phyloP scores from a whole-genome alignment of 2,797 vertebrate species.

The Lemur catta region DNA sequence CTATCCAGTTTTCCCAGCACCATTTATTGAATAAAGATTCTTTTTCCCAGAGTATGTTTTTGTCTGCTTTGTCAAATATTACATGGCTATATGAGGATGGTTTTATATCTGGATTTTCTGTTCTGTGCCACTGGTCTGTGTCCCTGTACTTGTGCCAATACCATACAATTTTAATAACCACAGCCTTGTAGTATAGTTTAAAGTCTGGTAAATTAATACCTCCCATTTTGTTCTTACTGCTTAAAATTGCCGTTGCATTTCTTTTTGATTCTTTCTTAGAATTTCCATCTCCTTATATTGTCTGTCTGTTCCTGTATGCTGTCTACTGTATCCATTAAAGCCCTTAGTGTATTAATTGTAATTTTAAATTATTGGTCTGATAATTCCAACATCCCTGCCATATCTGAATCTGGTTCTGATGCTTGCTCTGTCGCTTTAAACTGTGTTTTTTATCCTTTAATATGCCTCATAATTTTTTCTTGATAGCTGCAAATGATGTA shows the following conservation, averaged over 20 bases:
- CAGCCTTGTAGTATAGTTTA: no score
- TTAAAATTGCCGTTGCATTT: neutral
- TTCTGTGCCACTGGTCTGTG: no score
- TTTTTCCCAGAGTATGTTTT: no score
- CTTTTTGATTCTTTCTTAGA: neutral
- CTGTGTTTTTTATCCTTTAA: neutral
- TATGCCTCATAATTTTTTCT: neutral
- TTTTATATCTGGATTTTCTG: no score
- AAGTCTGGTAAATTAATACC: no score
- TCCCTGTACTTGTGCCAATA: no score
- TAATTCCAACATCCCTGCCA: neutral
- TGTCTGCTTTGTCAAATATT: no score
- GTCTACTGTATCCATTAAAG: neutral
- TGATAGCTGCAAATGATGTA: neutral
- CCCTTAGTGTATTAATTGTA: neutral
- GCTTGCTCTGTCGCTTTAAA: neutral
- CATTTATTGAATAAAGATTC: no score
- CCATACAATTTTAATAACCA: no score
- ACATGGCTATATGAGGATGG: no score
- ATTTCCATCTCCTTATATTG: neutral
- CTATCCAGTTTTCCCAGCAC: no score
- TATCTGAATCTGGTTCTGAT: neutral
- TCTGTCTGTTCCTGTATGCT: neutral
- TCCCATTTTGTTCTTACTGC: no score
- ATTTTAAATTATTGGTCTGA: neutral